phyloP scores from a whole-genome alignment of 2,113 vertebrate genomes.

The Cynocephalus volans region DNA sequence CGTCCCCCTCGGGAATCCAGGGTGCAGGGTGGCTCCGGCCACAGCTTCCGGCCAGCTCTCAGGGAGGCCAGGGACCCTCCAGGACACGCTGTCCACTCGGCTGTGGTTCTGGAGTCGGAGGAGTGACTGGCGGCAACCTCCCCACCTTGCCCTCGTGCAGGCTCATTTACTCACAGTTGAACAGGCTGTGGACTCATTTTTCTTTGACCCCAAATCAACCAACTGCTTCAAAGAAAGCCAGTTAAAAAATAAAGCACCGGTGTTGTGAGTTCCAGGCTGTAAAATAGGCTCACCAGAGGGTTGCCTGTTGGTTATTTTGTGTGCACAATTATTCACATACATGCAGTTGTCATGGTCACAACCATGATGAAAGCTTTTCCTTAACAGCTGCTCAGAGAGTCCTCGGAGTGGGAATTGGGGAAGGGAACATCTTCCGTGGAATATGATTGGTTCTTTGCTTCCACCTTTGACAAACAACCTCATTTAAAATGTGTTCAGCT shows the following conservation, averaged over 20 bases:
- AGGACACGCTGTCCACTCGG: background rate
- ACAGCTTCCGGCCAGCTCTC: rapidly evolving
- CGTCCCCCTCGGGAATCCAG: rapidly evolving
- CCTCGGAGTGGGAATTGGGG: background rate
- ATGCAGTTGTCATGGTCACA: background rate
- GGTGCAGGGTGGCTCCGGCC: rapidly evolving
- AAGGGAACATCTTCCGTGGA: background rate
- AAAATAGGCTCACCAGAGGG: background rate
- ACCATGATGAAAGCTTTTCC: background rate
- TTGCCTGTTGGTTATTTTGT: background rate
- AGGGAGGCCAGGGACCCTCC: background rate
- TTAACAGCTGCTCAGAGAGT: background rate
- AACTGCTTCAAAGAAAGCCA: background rate
- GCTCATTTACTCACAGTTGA: rapidly evolving
- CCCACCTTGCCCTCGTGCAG: rapidly evolving
- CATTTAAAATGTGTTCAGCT: rapidly evolving
- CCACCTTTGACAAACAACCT: background rate
- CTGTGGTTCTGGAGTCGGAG: too few relatives aligned
- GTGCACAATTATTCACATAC: rapidly evolving
- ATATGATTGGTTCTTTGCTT: background rate
- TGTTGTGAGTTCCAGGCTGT: background rate
- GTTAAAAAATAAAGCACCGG: background rate
- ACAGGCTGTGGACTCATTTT: rapidly evolving
- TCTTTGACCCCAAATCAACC: background rate
- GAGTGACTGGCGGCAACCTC: too few relatives aligned